Percentiles rank a stretch among this genome's conserved stretches.
Conservation (phyloP, 2,797 vertebrate genomes). For the Glossophaga mutica region DNA sequence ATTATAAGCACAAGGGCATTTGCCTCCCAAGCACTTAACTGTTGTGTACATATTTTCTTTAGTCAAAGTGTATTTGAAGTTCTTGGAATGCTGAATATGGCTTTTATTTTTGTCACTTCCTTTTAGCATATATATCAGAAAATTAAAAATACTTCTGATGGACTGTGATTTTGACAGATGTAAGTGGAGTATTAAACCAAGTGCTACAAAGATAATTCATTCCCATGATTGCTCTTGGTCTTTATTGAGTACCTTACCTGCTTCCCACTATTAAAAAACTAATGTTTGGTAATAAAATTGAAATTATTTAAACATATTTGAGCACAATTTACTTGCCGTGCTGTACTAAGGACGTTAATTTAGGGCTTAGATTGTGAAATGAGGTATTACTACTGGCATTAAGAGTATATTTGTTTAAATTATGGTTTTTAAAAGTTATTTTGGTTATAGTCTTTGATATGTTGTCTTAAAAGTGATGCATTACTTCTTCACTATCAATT, state of each 20-base stretch:
- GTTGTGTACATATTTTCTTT: slow-evolving; percentile 68
- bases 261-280: slow-evolving; percentile 6
- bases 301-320: slow-evolving; percentile 39
- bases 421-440: slow-evolving; percentile 60
- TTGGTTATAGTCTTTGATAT: slow-evolving; percentile 37
- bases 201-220: background rate
- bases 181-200: background rate
- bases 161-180: slow-evolving; percentile 25
- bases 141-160: background rate
- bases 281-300: slow-evolving; percentile 25
- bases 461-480: slow-evolving; percentile 50
- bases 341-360: background rate
- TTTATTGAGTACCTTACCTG: background rate
- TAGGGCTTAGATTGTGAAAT: slow-evolving; percentile 6
- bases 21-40: slow-evolving; percentile 76
- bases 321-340: background rate
- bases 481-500: slow-evolving; percentile 56
- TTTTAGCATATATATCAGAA: slow-evolving; percentile 53
- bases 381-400: background rate
- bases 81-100: slow-evolving; percentile 72
- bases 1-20: slow-evolving; percentile 81
- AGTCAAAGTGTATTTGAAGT: slow-evolving; percentile 70
- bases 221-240: background rate
- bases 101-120: slow-evolving; percentile 72
- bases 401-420: slow-evolving; percentile 52